Base-by-base conservation (phyloP, 2,113 vertebrate genomes). In the Perca fluviatilis region DNA sequence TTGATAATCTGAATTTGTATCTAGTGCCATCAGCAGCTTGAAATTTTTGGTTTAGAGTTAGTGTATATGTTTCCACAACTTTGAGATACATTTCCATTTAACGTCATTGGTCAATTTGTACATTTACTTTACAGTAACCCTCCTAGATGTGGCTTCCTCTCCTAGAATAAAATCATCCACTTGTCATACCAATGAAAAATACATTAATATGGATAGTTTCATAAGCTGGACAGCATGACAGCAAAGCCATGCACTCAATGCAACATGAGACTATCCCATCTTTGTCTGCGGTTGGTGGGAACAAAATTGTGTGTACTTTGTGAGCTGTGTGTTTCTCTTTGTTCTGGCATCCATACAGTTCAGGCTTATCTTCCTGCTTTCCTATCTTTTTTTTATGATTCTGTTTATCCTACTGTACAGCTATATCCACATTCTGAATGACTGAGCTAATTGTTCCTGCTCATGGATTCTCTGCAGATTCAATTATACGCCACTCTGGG, bases 401-500 rank as follows among this genome's bases (percentile, higher is more conserved):
- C 70, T 77, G 89, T 92, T 92, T 89, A 92, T 95, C 92, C 95
- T 92, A 90, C 84, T 93, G 87, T 80, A 90, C 88, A 92, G 88
- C 83, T 83, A 90, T 88, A 92, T 94, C 89, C 92, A 87, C 89
- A 86, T 90, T 93, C 89, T 93, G 87, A 93, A 86, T 89, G 83
- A 92, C 93, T 91, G 91, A 89, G 51, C 83, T 94, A 93, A 94
- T 96, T 92, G 25, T 95, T 95, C 93, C 87, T 91, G 94, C 92
- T 94, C 56, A 30, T 86, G 71, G 76, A 58, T 89, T 92, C 92
- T 93, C 95, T 91, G 94, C 95, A 92, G 94, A 92, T 93, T 87
- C 90, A 81, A 96, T 96, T 92, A 95, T 94, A 93, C 92, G 93
- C 93, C 91, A 91, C 93, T 93, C 89, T 95, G 93, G 90, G 85